Evolutionary conservation across 1,140 invertebrate species (phyloP).

Genomic region (Drosophila hydei): DNA sequence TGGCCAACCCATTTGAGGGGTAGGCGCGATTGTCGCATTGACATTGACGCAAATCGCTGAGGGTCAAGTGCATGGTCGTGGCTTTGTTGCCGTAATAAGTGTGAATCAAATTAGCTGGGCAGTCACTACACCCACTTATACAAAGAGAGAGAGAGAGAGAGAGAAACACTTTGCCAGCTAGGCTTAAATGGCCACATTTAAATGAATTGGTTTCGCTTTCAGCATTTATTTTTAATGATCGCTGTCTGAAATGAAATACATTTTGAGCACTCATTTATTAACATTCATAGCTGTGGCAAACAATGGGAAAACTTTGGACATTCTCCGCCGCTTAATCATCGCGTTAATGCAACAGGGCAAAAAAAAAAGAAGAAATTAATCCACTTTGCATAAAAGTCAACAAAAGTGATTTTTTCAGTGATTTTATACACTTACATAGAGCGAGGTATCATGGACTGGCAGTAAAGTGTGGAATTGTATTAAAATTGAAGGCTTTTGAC

Average conservation of each 20-base stretch:
- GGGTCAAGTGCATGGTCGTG: conserved; percentile 69
- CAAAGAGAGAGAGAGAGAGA: neutral
- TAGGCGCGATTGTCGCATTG: conserved; percentile 43
- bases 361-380: conserved; percentile 1
- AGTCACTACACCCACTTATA: neutral
- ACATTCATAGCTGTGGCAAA: neutral
- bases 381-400: conserved; percentile 24
- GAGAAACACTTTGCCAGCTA: neutral
- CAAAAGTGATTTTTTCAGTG: conserved; percentile 26
- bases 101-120: conserved; percentile 70
- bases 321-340: conserved; percentile 57
- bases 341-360: no score
- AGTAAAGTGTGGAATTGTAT: no score
- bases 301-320: conserved; percentile 29
- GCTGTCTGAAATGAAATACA: neutral
- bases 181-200: neutral
- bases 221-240: conserved; percentile 1
- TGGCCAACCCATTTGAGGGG: neutral
- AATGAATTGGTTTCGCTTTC: conserved; percentile 3
- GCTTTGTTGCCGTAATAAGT: conserved; percentile 51
- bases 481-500: no score
- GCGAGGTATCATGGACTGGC: neutral
- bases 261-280: no score
- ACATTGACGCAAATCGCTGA: conserved; percentile 77
- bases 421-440: conserved; percentile 9